Conservation (phyloP, 2,888 invertebrate genomes). For the Seira musarum region DNA sequence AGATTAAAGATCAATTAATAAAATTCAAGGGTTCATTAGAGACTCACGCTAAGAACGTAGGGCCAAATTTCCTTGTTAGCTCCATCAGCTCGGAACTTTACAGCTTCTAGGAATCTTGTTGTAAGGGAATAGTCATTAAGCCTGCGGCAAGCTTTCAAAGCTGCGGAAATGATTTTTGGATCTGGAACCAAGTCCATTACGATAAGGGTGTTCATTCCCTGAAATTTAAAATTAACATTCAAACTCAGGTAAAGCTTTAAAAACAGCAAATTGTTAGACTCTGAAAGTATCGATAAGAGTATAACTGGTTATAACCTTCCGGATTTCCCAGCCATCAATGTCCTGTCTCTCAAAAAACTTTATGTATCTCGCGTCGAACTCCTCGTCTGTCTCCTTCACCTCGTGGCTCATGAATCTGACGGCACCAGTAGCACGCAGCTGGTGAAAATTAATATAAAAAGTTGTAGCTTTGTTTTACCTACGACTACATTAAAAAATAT, state of each 20-base stretch:
- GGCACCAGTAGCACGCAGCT: conserved; percentile 43
- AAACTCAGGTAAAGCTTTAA: too few species aligned
- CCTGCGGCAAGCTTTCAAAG: conserved; percentile 91
- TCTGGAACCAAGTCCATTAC: conserved; percentile 95
- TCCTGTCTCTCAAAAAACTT: conserved; percentile 88
- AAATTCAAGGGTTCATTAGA: too few species aligned
- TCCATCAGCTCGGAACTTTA: conserved; percentile 89
- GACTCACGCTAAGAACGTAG: conserved; percentile 79
- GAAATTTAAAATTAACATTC: conserved; percentile 59
- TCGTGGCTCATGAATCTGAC: conserved; percentile 54
- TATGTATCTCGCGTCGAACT: conserved; percentile 88
- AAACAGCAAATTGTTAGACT: not conserved
- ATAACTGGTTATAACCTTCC: conserved; percentile 76
- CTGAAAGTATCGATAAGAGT: not conserved
- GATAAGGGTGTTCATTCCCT: conserved; percentile 88
- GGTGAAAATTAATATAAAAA: not conserved
- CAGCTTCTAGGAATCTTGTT: conserved; percentile 91
- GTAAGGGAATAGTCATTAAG: conserved; percentile 96
- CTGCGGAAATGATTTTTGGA: conserved; percentile 89
- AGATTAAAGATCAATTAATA: not conserved
- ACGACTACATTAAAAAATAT: not conserved
- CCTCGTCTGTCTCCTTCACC: conserved; percentile 82
- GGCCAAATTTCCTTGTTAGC: conserved; percentile 84
- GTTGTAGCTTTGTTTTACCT: not conserved
- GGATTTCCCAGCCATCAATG: conserved; percentile 95